Conservation (phyloP, 2,113 vertebrate genomes). For the Leptocoma aspasia region DNA sequence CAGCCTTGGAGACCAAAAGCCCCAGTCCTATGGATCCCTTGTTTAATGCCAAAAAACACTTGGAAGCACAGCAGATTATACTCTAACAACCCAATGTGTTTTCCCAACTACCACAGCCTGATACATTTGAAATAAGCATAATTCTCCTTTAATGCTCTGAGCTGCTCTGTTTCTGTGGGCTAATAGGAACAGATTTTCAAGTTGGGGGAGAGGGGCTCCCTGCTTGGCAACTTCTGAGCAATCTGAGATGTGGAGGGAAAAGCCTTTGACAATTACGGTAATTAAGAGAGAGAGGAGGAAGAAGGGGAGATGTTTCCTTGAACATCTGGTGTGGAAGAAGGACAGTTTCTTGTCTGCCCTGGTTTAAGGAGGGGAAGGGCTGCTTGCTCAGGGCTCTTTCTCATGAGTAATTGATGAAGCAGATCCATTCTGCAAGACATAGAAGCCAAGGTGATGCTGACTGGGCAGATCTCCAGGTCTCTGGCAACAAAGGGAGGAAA, state of each 20-base stretch:
- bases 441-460: neutral
- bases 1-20: neutral
- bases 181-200: neutral
- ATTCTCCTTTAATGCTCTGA: neutral
- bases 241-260: neutral
- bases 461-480: neutral
- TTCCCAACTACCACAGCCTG: neutral
- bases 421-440: neutral
- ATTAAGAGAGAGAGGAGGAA: neutral
- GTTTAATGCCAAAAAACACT: neutral
- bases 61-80: neutral
- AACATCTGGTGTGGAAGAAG: no score
- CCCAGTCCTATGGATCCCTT: neutral
- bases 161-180: neutral
- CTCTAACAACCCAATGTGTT: neutral
- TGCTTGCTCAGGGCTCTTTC: neutral
- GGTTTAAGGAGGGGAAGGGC: neutral
- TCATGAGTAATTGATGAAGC: neutral
- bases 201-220: neutral
- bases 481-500: neutral
- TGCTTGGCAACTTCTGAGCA: neutral
- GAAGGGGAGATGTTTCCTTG: neutral
- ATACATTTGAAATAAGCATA: neutral
- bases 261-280: neutral
- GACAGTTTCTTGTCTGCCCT: neutral